Base-by-base conservation (phyloP, 2,113 vertebrate species). In the Pitta sordida region DNA sequence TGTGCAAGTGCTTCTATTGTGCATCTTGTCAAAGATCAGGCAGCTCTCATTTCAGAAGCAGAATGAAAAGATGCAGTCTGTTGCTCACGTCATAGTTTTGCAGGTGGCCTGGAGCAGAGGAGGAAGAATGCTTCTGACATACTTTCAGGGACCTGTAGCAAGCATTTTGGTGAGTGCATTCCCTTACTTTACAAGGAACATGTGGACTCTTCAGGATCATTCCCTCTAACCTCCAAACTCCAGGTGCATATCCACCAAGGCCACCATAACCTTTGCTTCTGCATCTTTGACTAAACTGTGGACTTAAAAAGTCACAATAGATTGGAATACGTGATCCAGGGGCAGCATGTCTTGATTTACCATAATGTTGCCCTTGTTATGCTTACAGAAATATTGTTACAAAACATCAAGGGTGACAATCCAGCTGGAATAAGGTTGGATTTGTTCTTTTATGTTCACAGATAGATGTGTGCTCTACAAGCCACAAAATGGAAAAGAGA, bases 121-220 rank as follows among this genome's bases (percentile, higher is more conserved):
- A 75, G 20, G 71, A 75, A 4, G 41, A 80, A 24, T 26, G 7
- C 34, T 79, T 53, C 74, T 55, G 36, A 11, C 16, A 14, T 26
- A 58, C 59, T 90, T 60, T 64, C 27, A 34, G 29, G 29, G 32
- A 52, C 32, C 49, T 39, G 27, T 24, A 53, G 22, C 0, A 0
- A 70, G 14, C 1, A 0, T 30, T 68, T 16, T 60, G 67, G 17
- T 21, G 48, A 64, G 22, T 14, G 7, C 0, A 0, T 46, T 77
- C 60, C 20, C 13, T 34, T 74, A 29, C 41, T 81, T 62, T 89
- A n/a, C 65, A 53, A 44, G 29, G 36, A 75, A 4, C 6, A 0
- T 15, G 21, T 76, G 44, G 6, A 30, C 15, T 70, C 8, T 20
- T 44, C 24, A 15, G n/a, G 29, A 13, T 64, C n/a, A 18, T 84